Evolutionary conservation across 2,888 invertebrate species (phyloP).

Genomic region (Hemithea aestivaria): DNA sequence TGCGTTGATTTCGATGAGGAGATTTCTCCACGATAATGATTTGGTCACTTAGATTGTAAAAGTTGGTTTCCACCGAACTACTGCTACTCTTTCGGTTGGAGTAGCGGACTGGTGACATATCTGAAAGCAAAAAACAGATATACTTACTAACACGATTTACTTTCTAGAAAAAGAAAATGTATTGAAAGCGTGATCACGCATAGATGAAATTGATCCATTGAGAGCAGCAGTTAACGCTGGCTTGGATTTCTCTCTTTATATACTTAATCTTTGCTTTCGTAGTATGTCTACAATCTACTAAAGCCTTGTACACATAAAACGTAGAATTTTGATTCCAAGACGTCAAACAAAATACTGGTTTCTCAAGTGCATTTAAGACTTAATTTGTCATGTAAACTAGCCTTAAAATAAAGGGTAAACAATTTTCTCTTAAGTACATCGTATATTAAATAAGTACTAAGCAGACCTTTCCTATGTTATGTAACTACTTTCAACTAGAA

Average conservation of each 20-base stretch:
- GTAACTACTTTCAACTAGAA: constrained; percentile 15
- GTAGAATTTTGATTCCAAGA: no score
- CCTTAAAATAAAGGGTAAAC: no score
- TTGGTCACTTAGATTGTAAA: constrained; percentile 83
- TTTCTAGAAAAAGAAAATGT: constrained; percentile 8
- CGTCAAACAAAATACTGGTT: no score
- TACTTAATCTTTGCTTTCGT: background rate
- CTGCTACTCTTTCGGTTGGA: constrained; percentile 80
- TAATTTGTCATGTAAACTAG: no score
- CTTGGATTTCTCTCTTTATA: constrained; percentile 9
- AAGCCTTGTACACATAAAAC: no score
- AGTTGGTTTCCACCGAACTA: constrained; percentile 82
- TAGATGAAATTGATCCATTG: constrained; percentile 5
- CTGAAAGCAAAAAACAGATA: constrained; percentile 55
- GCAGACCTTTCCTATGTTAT: background rate
- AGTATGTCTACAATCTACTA: no score
- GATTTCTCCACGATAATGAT: constrained; percentile 80
- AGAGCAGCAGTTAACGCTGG: constrained; percentile 1
- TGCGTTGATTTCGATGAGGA: constrained; percentile 62
- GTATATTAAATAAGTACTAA: no score
- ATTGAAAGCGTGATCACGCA: constrained; percentile 9
- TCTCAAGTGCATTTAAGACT: no score
- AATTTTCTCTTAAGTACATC: no score
- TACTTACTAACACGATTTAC: background rate
- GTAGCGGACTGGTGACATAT: constrained; percentile 82